Base-by-base conservation (phyloP, 2,888 invertebrate genomes). In the Agrochola macilenta region DNA sequence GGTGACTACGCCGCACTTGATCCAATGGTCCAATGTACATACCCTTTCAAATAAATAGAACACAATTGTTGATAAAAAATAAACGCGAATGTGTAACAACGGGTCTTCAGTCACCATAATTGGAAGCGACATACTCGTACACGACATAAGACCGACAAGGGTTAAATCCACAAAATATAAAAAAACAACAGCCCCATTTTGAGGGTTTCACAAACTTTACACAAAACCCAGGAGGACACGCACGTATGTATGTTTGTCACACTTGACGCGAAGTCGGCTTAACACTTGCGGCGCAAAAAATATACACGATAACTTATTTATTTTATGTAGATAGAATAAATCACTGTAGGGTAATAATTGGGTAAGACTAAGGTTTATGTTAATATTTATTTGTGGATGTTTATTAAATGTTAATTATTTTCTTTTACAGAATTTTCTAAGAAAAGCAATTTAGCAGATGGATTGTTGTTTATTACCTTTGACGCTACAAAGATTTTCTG, bases 51-150 rank as follows among this genome's bases (percentile, higher is more conserved):
- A 83, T 76, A 64, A 83, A 83, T 73, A 75, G 69, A 63, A 69
- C 70, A 73, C 26, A 66, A 74, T 68, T 70, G 61, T 70, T 60
- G 60, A 73, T 68, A 80, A 83, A 79, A 83, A 79, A 83, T 64
- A 73, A 60, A 83, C 23, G 35, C 8, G 52, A 79, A 66, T 70
- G 52, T 68, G 63, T 63, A 69, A 66, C 78, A 60, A 68, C 57
- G 43, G 71, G 68, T 63, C 66, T 69, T 82, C 63, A 79, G 82
- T 79, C 82, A 73, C 52, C 20, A 61, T 85, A 84, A 84, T 85
- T 84, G 79, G 79, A 43, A 63, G 69, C 35, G 68, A 69, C 60
- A 54, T 52, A 49, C 77, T 65, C 71, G 71, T n/a, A 58, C 69
- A 2, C 30, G 30, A 30, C 30, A 1, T 30, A 30, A 69, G 54